Conservation (phyloP, 2,888 invertebrate genomes). For the Cylindroiulus punctatus region DNA sequence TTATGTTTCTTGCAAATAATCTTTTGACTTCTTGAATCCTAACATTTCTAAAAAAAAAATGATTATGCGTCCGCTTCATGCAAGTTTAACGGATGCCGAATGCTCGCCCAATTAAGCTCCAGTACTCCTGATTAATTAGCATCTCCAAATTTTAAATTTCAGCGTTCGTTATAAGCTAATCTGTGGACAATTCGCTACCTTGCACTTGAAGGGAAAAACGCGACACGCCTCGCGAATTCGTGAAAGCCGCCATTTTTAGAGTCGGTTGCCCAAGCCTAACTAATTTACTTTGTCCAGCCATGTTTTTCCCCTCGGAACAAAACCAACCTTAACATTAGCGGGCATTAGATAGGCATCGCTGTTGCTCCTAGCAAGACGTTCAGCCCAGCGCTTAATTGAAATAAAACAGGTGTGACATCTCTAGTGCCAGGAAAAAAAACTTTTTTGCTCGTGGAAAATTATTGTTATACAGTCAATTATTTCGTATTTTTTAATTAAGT, state of each 20-base stretch:
- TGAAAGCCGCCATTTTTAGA: constrained; percentile 24
- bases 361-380: not conserved
- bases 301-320: constrained; percentile 1
- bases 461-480: not conserved
- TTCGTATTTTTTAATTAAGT: constrained; percentile 9
- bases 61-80: no score
- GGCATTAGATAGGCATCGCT: constrained; percentile 6
- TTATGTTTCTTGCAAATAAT: no score
- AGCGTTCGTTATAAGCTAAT: not conserved
- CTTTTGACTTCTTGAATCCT: no score
- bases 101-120: no score
- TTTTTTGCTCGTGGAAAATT: not conserved
- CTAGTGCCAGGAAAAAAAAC: not conserved
- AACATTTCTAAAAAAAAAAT: no score
- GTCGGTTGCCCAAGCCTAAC: constrained; percentile 19
- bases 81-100: no score
- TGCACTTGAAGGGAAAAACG: not conserved
- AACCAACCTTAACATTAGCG: constrained; percentile 19
- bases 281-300: constrained; percentile 25
- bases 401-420: constrained; percentile 45
- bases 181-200: not conserved
- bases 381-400: constrained; percentile 40
- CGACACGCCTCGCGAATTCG: not conserved
- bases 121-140: no score
- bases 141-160: not conserved